Evolutionary conservation across 2,888 invertebrate genomes (phyloP), one percentile per base, ranked within the genome.

Genomic region (Drosophila fulvimacula): DNA sequence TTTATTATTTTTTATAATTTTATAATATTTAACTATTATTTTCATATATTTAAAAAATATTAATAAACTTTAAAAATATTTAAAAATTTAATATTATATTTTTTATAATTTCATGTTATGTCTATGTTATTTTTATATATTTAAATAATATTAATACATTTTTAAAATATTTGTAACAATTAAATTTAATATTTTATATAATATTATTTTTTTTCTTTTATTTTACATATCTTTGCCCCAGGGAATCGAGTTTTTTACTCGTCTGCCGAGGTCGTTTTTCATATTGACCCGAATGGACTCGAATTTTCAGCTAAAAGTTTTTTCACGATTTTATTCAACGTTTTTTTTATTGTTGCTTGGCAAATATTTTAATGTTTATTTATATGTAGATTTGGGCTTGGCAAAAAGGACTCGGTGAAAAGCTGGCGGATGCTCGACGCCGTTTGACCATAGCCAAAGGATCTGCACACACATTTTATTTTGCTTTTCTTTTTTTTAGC

Each of bases 321-420:
- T 46, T 51, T 17, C 44, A 49, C 36, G 49, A 60, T 73, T 59
- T 68, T 64, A 27, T 57, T 46, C 49, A 58, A n/a, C n/a, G 34
- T 38, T 51, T 72, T 41, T 51, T 34, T 42, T 56, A 32, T 59
- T 71, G 64, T 65, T 46, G 48, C 44, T 61, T 55, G 44, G 53
- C 69, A 89, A 86, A 86, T 89, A 89, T 89, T 90, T 91, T 89
- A 90, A 90, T 90, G 88, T 91, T 89, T 91, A 90, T 91, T 91
- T 91, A 89, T 89, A 82, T 86, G 87, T 83, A 83, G 82, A 83
- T 87, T 89, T 78, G 30, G 75, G 76, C 68, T 63, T 56, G 69
- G 59, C 69, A 69, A 85, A 85, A 81, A 82, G 79, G 77, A 79
- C 80, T 66, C 42, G 53, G 41, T 59, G 53, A 69, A 81, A 81